Evolutionary conservation across 2,113 vertebrate genomes (phyloP).

Genomic region (Gobio gobio): DNA sequence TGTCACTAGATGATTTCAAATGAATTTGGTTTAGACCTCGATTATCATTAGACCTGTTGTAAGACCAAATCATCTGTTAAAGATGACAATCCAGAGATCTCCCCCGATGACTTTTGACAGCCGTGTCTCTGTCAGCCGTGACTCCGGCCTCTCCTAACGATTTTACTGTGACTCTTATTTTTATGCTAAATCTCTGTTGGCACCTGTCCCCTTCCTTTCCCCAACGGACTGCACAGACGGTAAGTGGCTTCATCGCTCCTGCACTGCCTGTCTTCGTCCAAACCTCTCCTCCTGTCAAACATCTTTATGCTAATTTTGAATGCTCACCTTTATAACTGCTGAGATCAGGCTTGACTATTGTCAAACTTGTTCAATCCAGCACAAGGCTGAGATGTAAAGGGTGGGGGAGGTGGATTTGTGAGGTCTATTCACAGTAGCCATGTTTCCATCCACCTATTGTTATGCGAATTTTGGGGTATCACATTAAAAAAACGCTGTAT

Average conservation of each 20-base stretch:
- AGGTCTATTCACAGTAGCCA: not conserved
- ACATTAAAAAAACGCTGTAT: too few relatives aligned
- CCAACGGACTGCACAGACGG: constrained; percentile 70
- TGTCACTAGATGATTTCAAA: not conserved
- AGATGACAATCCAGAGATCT: constrained; percentile 31
- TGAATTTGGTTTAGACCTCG: not conserved
- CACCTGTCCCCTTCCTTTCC: constrained; percentile 71
- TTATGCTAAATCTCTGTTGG: constrained; percentile 75
- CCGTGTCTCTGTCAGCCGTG: constrained; percentile 29
- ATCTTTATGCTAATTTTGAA: constrained; percentile 19
- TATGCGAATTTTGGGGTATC: too few relatives aligned
- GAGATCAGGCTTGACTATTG: not conserved
- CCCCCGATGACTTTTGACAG: constrained; percentile 48
- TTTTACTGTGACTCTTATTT: constrained; percentile 66
- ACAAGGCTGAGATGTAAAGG: not conserved
- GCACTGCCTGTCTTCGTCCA: constrained; percentile 51
- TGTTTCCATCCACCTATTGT: too few relatives aligned
- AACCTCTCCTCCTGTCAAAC: constrained; percentile 39
- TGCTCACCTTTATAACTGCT: constrained; percentile 19
- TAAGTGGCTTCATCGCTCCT: constrained; percentile 78
- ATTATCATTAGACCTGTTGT: not conserved
- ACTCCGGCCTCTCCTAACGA: constrained; percentile 53
- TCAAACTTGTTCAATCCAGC: not conserved
- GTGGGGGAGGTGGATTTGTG: too few relatives aligned
- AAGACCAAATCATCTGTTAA: constrained; percentile 24